Base-by-base conservation (phyloP, 1,140 invertebrate species). In the Solenopsis invicta region DNA sequence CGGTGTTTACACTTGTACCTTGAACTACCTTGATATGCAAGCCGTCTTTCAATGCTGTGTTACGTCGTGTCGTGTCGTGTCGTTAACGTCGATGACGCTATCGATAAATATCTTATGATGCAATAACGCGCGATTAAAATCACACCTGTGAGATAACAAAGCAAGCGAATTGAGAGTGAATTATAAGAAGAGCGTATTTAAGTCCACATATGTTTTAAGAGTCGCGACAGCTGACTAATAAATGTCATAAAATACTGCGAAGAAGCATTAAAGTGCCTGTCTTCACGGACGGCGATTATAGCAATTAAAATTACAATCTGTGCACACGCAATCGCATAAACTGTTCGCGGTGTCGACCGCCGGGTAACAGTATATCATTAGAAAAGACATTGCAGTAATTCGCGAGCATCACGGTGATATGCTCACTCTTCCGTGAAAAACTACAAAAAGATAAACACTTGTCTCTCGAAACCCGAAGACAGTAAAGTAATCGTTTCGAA, bases 1-100 rank as follows among this genome's bases (percentile, higher is more conserved):
- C 54, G 69, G 69, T 82, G 81, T 84, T 87, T 84, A 84, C 69
- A 85, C 78, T 85, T 75, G 81, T 85, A 87, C 62, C 64, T 87
- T 87, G 81, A 77, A 87, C 72, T 61, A 34, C 21, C 52, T 37
- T 37, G 66, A 72, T 56, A 81, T 54, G 10, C 50, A 64, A 84
- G 81, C 75, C 8, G 56, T 71, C 50, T 85, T 85, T 87, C 61
- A 45, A 66, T 34, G 41, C 6, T 66, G 74, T 66, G 74, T 61
- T 67, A 78, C 74, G 59, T 29, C 62, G 34, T 41, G 21, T 29
- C 37, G 37, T 24, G 54, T 16, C 21, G 45, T 50, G n/a, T 69
- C 6, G 34, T 45, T 34, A 78, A 41, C 21, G 29, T 24, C 24
- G 76, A 85, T 61, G 66, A 84, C 52, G 69, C 13, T 37, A 13